Conservation (phyloP, 2,113 vertebrate species). For the Vidua chalybeata region DNA sequence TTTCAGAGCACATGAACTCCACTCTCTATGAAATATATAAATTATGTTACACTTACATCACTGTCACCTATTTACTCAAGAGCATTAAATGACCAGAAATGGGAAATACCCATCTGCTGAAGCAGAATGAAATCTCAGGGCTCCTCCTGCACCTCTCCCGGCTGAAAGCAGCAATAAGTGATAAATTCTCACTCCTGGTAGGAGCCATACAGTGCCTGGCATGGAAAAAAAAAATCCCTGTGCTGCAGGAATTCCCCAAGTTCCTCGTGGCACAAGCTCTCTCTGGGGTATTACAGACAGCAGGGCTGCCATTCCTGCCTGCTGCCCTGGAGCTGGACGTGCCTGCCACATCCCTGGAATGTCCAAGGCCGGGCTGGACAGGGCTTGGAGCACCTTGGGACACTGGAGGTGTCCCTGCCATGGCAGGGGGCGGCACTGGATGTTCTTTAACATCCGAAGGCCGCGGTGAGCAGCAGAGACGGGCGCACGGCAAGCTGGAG, state of each 20-base stretch:
- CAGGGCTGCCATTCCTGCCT: neutral
- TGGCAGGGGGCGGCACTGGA: neutral
- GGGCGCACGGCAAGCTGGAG: rapidly evolving
- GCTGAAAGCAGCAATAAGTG: rapidly evolving
- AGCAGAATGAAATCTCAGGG: rapidly evolving
- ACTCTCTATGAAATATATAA: no score
- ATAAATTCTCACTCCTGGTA: neutral
- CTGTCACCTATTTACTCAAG: rapidly evolving
- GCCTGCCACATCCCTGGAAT: neutral
- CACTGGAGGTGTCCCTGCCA: neutral
- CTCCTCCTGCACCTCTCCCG: neutral
- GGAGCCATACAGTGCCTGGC: rapidly evolving
- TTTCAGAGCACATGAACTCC: neutral
- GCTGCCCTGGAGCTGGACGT: neutral
- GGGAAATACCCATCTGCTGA: rapidly evolving
- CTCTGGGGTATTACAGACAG: rapidly evolving
- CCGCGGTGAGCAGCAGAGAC: no score
- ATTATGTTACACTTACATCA: neutral
- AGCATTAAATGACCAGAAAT: neutral
- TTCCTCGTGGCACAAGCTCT: rapidly evolving
- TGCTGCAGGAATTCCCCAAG: neutral
- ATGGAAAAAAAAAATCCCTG: rapidly evolving
- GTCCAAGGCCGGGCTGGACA: rapidly evolving
- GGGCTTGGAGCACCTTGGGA: rapidly evolving
- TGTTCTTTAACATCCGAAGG: no score